Evolutionary conservation across 2,888 invertebrate genomes (phyloP), one percentile per base, ranked within the genome.

Genomic region (Dolichopus griseipennis): DNA sequence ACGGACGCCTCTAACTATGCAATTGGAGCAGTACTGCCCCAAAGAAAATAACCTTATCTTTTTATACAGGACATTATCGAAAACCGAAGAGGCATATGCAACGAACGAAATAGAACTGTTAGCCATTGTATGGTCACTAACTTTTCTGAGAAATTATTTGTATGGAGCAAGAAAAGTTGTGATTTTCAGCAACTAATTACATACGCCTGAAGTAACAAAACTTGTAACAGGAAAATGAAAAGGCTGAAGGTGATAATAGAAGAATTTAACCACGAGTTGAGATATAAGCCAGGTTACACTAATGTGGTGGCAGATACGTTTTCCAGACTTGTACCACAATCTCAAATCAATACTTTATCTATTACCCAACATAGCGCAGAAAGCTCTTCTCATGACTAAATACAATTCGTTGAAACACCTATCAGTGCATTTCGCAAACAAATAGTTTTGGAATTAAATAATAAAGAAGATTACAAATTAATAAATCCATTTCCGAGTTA

Each of bases 151-250:
- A 63, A 70, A 68, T 52, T 70, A 61, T 62, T 67, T 71, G 8
- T n/a, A n/a, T n/a, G n/a, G n/a, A n/a, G n/a, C n/a, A n/a, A n/a
- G n/a, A n/a, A n/a, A n/a, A n/a, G n/a, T 70, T 69, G 62, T 70
- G 70, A 8, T 0, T 69, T 69, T 15, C 71, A 73, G 62, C 71
- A 73, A 67, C 71, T 70, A 0, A 65, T 71, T n/a, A 70, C 69
- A 1, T 70, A 62, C 41, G 67, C 70, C 0, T 61, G 64, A 2
- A 70, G 70, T 22, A 67, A 69, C n/a, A 72, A 71, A 66, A 72
- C 71, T 22, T 65, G 66, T 2, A 70, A 70, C 41, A 34, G 21
- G 1, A 71, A 71, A 63, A 68, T 70, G 69, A 70, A 70, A 22
- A 43, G 70, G 15, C 69, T 65, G 70, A 69, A 68, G 34, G 68